Conservation (phyloP, 1,140 invertebrate species). For the Drosophila nasuta region DNA sequence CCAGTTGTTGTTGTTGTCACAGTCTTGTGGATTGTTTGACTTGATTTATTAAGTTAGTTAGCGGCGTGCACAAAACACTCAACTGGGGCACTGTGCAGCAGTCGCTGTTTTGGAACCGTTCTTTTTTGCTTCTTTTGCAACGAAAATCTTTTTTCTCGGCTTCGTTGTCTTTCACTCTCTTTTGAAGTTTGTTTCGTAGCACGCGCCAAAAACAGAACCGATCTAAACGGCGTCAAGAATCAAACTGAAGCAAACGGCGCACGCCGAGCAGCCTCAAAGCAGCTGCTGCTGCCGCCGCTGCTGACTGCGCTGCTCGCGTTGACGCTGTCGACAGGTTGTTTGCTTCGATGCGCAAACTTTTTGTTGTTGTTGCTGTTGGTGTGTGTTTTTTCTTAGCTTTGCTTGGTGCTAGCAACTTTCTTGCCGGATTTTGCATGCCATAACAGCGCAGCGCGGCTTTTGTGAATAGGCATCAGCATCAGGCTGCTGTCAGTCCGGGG, state of each 20-base stretch:
- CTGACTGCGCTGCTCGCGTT: not conserved
- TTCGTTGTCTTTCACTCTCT: slow-evolving; percentile 19
- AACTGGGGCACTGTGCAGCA: slow-evolving; percentile 45
- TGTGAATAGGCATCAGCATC: slow-evolving; percentile 17
- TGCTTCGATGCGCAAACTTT: slow-evolving; percentile 75
- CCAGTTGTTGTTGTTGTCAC: slow-evolving; percentile 20
- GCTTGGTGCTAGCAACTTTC: slow-evolving; percentile 61
- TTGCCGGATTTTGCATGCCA: slow-evolving; percentile 78
- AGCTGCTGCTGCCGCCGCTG: slow-evolving; percentile 27
- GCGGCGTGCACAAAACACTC: slow-evolving; percentile 48
- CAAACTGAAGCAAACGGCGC: slow-evolving; percentile 75
- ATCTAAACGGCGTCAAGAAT: slow-evolving; percentile 84
- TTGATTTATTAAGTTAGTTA: not conserved
- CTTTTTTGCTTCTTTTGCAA: not conserved
- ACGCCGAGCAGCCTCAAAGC: slow-evolving; percentile 36
- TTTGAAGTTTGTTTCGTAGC: slow-evolving; percentile 30
- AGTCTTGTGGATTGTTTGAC: slow-evolving; percentile 25
- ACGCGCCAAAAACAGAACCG: slow-evolving; percentile 76
- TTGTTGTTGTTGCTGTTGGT: slow-evolving; percentile 10
- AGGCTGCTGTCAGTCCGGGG: slow-evolving; percentile 15
- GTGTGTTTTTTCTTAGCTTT: not conserved
- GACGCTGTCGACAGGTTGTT: slow-evolving; percentile 58
- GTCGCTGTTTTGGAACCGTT: slow-evolving; percentile 50
- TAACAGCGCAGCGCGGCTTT: slow-evolving; percentile 23
- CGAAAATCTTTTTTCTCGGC: not conserved